phyloP scores from a whole-genome alignment of 2,113 vertebrate species.

The Platysternon megacephalum region DNA sequence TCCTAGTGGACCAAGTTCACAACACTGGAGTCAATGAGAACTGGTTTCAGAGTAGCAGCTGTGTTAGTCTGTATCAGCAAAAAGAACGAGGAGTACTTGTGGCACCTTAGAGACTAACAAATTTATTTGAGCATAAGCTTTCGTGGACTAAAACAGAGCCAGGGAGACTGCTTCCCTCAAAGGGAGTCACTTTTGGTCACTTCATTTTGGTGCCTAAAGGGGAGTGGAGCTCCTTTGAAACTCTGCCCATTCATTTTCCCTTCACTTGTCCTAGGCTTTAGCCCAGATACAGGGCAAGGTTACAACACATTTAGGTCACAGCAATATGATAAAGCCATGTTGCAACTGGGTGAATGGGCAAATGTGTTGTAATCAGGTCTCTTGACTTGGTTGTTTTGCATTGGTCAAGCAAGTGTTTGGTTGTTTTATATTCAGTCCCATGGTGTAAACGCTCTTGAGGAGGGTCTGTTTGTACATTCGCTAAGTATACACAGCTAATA shows the following conservation, averaged over 20 bases:
- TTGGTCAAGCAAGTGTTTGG: not conserved
- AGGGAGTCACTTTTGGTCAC: not conserved
- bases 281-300: not conserved
- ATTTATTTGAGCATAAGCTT: too few species aligned
- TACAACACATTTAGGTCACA: not conserved
- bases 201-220: not conserved
- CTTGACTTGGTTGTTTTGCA: not conserved
- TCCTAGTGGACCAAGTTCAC: not conserved
- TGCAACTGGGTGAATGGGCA: constrained; percentile 4
- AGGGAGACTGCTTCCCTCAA: not conserved
- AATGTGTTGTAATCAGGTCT: not conserved
- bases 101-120: too few species aligned
- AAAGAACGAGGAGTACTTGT: too few species aligned
- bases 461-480: not conserved
- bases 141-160: too few species aligned
- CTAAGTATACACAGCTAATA: not conserved
- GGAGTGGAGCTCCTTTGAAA: not conserved
- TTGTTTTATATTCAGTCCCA: rapidly evolving
- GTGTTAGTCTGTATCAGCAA: too few species aligned
- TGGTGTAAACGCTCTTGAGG: not conserved
- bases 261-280: not conserved
- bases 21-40: not conserved
- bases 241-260: not conserved
- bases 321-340: not conserved
- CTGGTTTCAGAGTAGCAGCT: not conserved